phyloP scores from a whole-genome alignment of 2,888 invertebrate species.

The Microplitis manilae region DNA sequence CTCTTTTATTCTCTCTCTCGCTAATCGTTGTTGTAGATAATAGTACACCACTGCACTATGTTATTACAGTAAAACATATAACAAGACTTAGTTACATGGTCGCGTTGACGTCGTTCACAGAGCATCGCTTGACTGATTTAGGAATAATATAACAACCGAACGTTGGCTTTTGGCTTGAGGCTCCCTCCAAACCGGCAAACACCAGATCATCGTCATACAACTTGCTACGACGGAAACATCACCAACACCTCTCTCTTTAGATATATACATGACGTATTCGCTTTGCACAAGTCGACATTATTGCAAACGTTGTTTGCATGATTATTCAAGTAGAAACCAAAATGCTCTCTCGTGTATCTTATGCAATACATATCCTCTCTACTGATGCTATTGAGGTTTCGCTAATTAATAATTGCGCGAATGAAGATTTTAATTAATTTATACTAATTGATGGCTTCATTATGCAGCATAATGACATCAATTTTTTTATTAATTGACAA shows the following conservation, averaged over 20 bases:
- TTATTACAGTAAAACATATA: constrained; percentile 25
- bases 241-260: constrained; percentile 2
- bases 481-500: background rate
- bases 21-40: background rate
- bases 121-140: constrained; percentile 41
- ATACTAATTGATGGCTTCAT: background rate
- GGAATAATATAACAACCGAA: constrained; percentile 31
- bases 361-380: background rate
- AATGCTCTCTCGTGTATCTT: constrained; percentile 1
- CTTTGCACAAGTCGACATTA: background rate
- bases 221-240: constrained; percentile 9
- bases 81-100: constrained; percentile 42
- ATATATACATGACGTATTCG: background rate
- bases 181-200: constrained; percentile 24
- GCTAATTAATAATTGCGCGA: background rate
- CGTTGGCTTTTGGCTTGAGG: constrained; percentile 22
- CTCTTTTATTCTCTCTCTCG: constrained; percentile 10
- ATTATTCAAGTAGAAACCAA: constrained; percentile 7
- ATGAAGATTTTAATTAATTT: background rate
- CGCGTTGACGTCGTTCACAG: constrained; percentile 40
- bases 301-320: constrained; percentile 3
- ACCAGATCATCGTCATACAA: background rate
- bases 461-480: background rate
- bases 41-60: constrained; percentile 21
- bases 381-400: background rate